A percentile compares a stretch with the other conserved stretches of the same genome.
Conservation (phyloP, 2,888 invertebrate species). For the Sesamia inferens region DNA sequence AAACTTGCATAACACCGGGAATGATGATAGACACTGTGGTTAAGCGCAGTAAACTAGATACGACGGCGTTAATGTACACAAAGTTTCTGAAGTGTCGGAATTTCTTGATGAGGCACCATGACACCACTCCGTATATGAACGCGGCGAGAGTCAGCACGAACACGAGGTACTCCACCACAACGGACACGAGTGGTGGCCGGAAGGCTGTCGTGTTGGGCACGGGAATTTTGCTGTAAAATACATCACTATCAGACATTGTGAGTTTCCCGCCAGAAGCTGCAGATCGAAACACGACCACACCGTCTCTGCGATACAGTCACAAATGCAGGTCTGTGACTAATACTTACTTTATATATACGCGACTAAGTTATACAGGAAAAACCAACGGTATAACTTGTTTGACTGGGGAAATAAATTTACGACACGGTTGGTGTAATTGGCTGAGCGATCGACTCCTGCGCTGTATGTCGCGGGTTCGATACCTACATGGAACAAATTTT, state of each 20-base stretch:
- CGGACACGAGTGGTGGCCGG: slow-evolving; percentile 34
- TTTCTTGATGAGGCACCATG: slow-evolving; percentile 43
- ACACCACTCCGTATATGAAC: slow-evolving; percentile 36
- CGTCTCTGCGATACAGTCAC: slow-evolving; percentile 33
- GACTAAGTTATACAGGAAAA: slow-evolving; percentile 32
- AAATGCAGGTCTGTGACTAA: slow-evolving; percentile 38
- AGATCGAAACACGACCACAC: slow-evolving; percentile 26
- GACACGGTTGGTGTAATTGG: too few species aligned
- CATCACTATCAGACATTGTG: slow-evolving; percentile 42
- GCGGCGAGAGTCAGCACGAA: slow-evolving; percentile 36
- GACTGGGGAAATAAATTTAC: neutral
- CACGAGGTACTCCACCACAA: slow-evolving; percentile 42
- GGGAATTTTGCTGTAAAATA: slow-evolving; percentile 41
- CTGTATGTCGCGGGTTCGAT: too few species aligned
- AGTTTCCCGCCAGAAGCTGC: slow-evolving; percentile 9
- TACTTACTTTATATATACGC: slow-evolving; percentile 22
- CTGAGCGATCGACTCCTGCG: too few species aligned
- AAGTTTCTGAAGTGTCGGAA: slow-evolving; percentile 48
- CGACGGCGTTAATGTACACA: slow-evolving; percentile 38
- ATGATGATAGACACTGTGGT: slow-evolving; percentile 40
- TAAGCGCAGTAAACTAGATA: slow-evolving; percentile 38
- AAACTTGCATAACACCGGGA: slow-evolving; percentile 37
- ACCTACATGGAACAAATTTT: too few species aligned
- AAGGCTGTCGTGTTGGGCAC: slow-evolving; percentile 47
- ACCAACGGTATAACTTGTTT: slow-evolving; percentile 15